Evolutionary conservation across 2,797 vertebrate genomes (phyloP).

Genomic region (Acanthornis magna): DNA sequence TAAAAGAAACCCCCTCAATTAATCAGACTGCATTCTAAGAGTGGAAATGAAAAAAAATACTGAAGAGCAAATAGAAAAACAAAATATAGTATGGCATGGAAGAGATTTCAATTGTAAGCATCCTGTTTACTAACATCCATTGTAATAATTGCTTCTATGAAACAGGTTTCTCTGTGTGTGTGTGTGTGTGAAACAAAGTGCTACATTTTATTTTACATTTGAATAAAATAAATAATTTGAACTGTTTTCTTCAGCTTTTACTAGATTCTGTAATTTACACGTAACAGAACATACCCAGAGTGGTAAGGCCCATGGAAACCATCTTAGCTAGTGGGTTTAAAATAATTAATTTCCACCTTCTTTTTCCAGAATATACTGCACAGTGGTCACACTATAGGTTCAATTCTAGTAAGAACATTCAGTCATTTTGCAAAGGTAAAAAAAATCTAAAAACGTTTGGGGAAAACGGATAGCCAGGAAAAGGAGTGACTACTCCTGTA

Average conservation of each 20-base stretch:
- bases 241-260: not conserved
- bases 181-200: not conserved
- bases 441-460: accelerated
- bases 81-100: not conserved
- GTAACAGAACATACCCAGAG: accelerated
- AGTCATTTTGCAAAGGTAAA: not conserved
- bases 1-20: not conserved
- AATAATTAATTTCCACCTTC: not conserved
- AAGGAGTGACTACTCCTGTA: not conserved
- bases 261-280: not conserved
- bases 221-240: not conserved
- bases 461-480: not conserved
- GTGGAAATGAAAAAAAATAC: not conserved
- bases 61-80: not conserved
- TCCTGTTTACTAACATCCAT: not conserved
- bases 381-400: not conserved
- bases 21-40: not conserved
- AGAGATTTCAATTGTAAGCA: not conserved
- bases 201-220: not conserved
- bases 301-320: accelerated
- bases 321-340: not conserved
- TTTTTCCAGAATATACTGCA: not conserved
- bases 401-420: not conserved
- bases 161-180: not conserved
- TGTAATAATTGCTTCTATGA: not conserved